Evolutionary conservation across 2,113 vertebrate species (phyloP).

Genomic region (Marcusenius ussheri): DNA sequence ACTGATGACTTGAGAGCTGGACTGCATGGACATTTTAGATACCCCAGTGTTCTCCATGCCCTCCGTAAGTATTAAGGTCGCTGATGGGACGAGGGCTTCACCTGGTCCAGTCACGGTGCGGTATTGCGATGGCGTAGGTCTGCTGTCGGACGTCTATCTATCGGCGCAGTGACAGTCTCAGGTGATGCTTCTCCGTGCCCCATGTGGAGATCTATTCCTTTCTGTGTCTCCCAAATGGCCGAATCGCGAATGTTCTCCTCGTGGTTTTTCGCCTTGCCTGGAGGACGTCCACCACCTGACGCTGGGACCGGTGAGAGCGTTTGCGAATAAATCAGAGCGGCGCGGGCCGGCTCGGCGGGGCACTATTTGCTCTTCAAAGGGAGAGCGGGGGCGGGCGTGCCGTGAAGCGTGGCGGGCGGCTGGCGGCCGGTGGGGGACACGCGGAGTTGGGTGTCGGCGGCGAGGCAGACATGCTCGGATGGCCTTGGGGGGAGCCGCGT

Average conservation of each 20-base stretch:
- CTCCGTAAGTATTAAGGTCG: background rate
- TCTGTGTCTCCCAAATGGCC: background rate
- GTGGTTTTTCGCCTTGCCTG: background rate
- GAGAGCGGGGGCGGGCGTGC: background rate
- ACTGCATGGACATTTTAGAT: background rate
- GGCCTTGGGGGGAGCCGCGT: background rate
- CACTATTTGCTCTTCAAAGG: conserved; percentile 9
- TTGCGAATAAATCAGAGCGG: background rate
- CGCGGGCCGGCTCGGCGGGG: background rate
- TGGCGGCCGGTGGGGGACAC: background rate
- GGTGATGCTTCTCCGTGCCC: background rate
- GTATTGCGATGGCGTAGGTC: background rate
- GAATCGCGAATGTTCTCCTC: background rate
- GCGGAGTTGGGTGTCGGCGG: background rate
- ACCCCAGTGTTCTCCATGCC: background rate
- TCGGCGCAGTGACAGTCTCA: background rate
- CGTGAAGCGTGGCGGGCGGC: background rate
- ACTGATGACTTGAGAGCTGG: background rate
- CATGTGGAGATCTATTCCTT: background rate
- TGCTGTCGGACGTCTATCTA: background rate
- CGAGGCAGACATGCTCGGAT: background rate
- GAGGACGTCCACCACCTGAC: conserved; percentile 7
- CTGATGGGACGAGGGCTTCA: background rate
- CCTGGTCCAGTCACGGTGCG: background rate
- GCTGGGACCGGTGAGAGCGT: background rate